Evolutionary conservation across 2,888 invertebrate species (phyloP), one percentile per base, ranked within the genome.

Genomic region (Spisula solida): DNA sequence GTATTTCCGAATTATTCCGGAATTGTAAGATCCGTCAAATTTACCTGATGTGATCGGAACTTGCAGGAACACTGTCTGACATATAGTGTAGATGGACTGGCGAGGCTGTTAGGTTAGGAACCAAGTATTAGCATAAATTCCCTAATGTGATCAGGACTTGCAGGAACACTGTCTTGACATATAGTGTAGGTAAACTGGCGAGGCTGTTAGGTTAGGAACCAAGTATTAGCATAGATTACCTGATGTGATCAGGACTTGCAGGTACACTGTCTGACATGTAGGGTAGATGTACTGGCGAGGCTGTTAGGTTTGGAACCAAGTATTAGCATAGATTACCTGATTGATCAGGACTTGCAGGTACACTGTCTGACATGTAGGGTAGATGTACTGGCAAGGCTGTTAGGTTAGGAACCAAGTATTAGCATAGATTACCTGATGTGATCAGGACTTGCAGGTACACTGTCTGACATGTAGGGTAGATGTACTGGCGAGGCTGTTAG

Each of bases 201-300:
- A 94, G 1, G 92, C 94, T 93, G 51, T 88, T 88, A 0, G 94
- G 92, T 48, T 93, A 88, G 47, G 93, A 93, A 48, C 93, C 90
- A 88, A n/a, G n/a, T n/a, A n/a, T n/a, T n/a, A n/a, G n/a, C n/a
- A n/a, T n/a, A n/a, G n/a, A n/a, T n/a, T n/a, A n/a, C n/a, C n/a
- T n/a, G n/a, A n/a, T n/a, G n/a, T n/a, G n/a, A n/a, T n/a, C n/a
- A n/a, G 41, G 41, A 8, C 41, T 41, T 41, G 41, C 41, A 41
- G 41, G 41, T 2, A 41, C 41, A 41, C 41, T 41, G 10, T 56
- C 56, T 6, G n/a, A 56, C 56, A 56, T 20, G 10, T 20, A 12
- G 16, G 16, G 16, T n/a, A 56, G n/a, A 56, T 8, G 56, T 56
- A 56, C n/a, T 1, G n/a, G n/a, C n/a, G 18, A 56, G 16, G 56